Evolutionary conservation across 2,888 invertebrate species (phyloP), one percentile per base, ranked within the genome.

Genomic region (Adela reaumurella): DNA sequence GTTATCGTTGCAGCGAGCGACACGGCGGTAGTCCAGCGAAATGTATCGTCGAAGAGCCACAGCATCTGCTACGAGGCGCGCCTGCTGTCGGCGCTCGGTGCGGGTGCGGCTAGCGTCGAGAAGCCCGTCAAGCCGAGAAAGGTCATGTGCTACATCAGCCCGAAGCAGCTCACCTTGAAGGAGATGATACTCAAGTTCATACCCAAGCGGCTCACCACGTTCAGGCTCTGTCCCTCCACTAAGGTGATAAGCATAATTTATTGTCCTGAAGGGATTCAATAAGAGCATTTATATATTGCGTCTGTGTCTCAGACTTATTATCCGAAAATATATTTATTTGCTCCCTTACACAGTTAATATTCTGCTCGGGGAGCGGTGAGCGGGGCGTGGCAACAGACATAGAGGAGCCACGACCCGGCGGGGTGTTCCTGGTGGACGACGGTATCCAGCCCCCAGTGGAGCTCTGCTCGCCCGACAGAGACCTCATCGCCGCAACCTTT

Each of bases 181-280:
- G 96, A 97, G 77, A 92, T 92, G 81, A 85, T 95, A 58, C 81
- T 96, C 59, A 94, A 92, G 76, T 90, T 97, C 67, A 93, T 96
- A 62, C 95, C 94, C 48, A 95, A 94, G 74, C 83, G 94, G 59
- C 83, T 96, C 58, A 92, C 90, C 51, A 93, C 94, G 35, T 96
- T 94, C 76, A 84, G 96, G 35, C 83, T 97, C 49, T 95, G 95
- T 66, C 96, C 96, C 17, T 94, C 94, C 52, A 96, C 96, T 47
- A 96, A 95, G 84, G 92, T 92, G 64, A 63, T n/a, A n/a, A n/a
- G n/a, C n/a, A n/a, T n/a, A n/a, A n/a, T n/a, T n/a, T n/a, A n/a
- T n/a, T n/a, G n/a, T n/a, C n/a, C n/a, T n/a, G n/a, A n/a, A n/a
- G n/a, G n/a, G n/a, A n/a, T n/a, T n/a, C n/a, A n/a, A n/a, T n/a